A percentile compares a stretch with the other conserved stretches of the same genome.
Conservation (phyloP, 2,888 invertebrate species). For the Eupithecia exiguata region DNA sequence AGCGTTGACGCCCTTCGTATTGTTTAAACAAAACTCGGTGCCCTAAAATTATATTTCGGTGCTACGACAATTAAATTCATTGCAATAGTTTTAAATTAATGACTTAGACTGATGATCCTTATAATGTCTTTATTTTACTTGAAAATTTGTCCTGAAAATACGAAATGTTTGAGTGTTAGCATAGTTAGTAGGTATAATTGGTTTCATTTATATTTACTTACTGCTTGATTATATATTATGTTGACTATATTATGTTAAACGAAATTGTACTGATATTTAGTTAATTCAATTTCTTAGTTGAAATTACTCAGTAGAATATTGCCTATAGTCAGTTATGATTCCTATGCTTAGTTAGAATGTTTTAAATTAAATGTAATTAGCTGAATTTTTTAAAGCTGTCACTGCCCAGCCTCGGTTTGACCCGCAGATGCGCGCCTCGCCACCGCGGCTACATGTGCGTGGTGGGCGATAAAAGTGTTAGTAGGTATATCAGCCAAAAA, state of each 20-base stretch:
- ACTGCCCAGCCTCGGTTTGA: no score
- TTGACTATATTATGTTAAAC: background rate
- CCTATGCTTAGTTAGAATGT: background rate
- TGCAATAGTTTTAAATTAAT: background rate
- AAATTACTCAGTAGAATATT: background rate
- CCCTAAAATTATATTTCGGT: background rate
- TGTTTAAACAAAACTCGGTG: background rate
- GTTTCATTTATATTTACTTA: background rate
- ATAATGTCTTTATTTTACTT: background rate
- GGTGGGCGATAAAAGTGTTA: background rate
- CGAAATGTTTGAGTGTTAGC: background rate
- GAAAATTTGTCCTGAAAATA: background rate
- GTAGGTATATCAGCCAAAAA: background rate
- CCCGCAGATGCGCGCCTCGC: no score
- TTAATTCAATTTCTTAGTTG: background rate
- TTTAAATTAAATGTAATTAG: background rate
- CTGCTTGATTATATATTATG: background rate
- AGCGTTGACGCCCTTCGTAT: background rate
- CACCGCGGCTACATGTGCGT: no score
- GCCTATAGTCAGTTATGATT: background rate
- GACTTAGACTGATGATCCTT: background rate
- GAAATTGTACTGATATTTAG: slow-evolving; percentile 1
- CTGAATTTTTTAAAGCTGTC: background rate
- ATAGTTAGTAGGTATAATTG: background rate
- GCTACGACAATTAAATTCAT: background rate